Base-by-base conservation (phyloP, 2,797 vertebrate genomes). In the Anas georgica region DNA sequence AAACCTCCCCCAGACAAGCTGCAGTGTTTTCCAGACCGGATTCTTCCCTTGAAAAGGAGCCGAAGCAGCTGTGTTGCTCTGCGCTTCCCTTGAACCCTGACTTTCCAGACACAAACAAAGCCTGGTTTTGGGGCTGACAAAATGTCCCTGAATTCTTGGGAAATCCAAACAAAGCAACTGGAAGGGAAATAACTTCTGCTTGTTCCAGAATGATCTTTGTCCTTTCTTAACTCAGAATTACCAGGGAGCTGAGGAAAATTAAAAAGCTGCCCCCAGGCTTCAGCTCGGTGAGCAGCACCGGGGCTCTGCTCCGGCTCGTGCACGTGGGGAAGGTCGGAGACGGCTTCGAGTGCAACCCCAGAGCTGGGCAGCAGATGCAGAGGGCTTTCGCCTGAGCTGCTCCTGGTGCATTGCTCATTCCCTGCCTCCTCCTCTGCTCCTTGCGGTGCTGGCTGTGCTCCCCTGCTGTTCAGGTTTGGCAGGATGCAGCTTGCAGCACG, bases 371-470 rank as follows among this genome's bases (percentile, higher is more conserved):
- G 35, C 25, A 39, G 41, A 6, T 20, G 45, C 18, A 50, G 68
- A 63, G 48, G n/a, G 60, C 6, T 80, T 63, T 72, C 0, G 0
- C 22, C 54, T 25, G 1, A 10, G 29, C 56, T 78, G 39, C 25
- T 67, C 41, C 26, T 55, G 4, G 26, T 8, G 9, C 10, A 3
- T 9, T 25, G 6, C 31, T 66, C 10, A 56, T 28, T 79, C 58
- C 43, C 45, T 31, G 14, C 17, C 26, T 56, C 33, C 35, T 0
- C 0, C 39, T 62, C 8, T 5, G 10, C 9, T 54, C 35, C 63
- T 46, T 43, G 21, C 45, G 29, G 6, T 1, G 0, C 39, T 18
- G 28, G 5, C 9, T 21, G 37, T 2, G 0, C 18, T 20, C 1
- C 43, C 17, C 46, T 12, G 35, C 7, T 39, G 59, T 39, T 29